phyloP scores from a whole-genome alignment of 1,140 invertebrate genomes.

The Cyrtorhinus lividipennis region DNA sequence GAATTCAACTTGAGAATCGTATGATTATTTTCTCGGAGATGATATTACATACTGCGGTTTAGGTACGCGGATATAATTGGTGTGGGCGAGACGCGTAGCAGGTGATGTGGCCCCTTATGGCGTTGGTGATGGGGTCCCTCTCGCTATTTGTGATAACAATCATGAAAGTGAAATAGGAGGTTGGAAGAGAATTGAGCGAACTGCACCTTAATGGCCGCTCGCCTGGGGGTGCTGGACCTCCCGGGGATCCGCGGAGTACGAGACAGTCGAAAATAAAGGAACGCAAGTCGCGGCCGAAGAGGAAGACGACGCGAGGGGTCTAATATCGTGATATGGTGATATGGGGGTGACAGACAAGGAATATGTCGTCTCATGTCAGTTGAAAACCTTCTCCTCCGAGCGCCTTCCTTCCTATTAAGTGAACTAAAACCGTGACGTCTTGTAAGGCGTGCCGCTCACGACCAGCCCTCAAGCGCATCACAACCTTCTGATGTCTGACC shows the following conservation, averaged over 20 bases:
- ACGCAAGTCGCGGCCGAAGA: not conserved
- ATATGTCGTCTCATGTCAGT: conserved; percentile 7
- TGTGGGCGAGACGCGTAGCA: too few species aligned
- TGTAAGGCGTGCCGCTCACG: conserved; percentile 9
- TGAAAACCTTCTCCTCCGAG: not conserved
- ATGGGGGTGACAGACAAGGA: conserved; percentile 4
- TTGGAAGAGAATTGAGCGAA: not conserved
- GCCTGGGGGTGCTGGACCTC: not conserved
- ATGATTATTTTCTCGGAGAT: too few species aligned
- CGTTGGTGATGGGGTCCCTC: too few species aligned
- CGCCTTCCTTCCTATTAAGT: not conserved
- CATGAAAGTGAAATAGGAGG: conserved; percentile 2
- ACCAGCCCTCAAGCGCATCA: conserved; percentile 5
- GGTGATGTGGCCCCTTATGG: too few species aligned
- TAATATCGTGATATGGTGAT: conserved; percentile 8
- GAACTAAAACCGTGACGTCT: conserved; percentile 9
- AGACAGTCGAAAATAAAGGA: not conserved
- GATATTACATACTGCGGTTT: too few species aligned
- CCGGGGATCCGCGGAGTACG: not conserved
- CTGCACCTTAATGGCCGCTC: conserved; percentile 3
- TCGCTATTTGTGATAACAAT: not conserved
- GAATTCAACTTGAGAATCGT: too few species aligned
- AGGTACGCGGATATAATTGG: too few species aligned
- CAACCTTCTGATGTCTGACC: conserved; percentile 6
- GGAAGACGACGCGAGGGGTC: not conserved